Conservation (phyloP, 2,888 invertebrate genomes). For the Orchesellides sinensis region DNA sequence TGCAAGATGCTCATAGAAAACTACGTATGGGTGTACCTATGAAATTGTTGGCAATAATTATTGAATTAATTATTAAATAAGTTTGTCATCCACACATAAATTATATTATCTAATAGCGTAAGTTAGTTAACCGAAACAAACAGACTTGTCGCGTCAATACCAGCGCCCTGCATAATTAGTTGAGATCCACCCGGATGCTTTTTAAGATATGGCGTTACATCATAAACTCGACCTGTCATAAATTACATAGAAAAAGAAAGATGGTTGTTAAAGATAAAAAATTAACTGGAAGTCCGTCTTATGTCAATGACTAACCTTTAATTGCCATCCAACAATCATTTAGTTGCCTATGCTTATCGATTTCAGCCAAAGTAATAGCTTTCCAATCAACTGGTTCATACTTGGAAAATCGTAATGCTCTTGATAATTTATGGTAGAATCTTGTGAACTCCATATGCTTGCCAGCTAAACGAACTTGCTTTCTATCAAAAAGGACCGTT, state of each 20-base stretch:
- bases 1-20: conserved; percentile 14
- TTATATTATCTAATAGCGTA: background rate
- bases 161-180: conserved; percentile 69
- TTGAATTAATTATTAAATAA: background rate
- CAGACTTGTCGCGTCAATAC: conserved; percentile 48
- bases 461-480: conserved; percentile 3
- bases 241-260: background rate
- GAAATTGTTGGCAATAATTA: background rate
- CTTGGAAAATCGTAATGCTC: conserved; percentile 30
- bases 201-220: conserved; percentile 62
- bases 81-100: background rate
- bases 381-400: conserved; percentile 49
- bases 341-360: conserved; percentile 51
- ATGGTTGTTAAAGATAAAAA: background rate
- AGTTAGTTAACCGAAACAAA: conserved; percentile 27
- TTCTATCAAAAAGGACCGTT: conserved; percentile 14
- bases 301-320: conserved; percentile 28
- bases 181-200: conserved; percentile 70
- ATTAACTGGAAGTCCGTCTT: background rate
- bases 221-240: conserved; percentile 52
- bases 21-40: conserved; percentile 40
- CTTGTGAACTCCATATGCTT: conserved; percentile 42
- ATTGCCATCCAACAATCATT: conserved; percentile 68
- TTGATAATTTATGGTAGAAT: conserved; percentile 38
- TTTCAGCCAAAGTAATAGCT: conserved; percentile 57